phyloP scores from a whole-genome alignment of 1,140 invertebrate genomes.

The Nixonia krombeini region DNA sequence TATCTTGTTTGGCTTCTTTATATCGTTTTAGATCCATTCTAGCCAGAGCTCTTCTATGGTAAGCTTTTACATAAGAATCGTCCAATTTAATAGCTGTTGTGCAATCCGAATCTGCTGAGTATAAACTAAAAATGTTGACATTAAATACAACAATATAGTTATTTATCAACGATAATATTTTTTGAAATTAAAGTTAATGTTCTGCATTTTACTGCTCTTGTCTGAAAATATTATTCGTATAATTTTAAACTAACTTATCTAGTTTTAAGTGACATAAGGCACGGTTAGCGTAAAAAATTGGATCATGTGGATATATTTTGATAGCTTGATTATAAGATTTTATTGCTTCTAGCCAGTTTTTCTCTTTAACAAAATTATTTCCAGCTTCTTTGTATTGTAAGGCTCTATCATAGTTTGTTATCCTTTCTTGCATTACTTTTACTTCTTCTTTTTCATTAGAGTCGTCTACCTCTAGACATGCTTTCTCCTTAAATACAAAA shows the following conservation, averaged over 20 bases:
- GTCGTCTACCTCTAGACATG: conserved; percentile 79
- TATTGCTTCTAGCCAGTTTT: conserved; percentile 85
- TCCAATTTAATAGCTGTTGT: conserved; percentile 80
- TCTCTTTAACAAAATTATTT: conserved; percentile 84
- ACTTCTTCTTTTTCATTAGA: conserved; percentile 71
- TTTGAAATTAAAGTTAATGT: too few relatives aligned
- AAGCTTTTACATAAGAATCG: conserved; percentile 84
- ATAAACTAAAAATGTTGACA: conserved; percentile 74
- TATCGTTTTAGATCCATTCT: conserved; percentile 76
- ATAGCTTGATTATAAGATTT: conserved; percentile 86
- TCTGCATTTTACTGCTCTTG: too few relatives aligned
- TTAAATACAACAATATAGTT: conserved; percentile 9
- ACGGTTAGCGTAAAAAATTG: conserved; percentile 89
- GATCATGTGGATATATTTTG: conserved; percentile 81
- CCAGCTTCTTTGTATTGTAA: conserved; percentile 76
- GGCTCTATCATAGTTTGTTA: conserved; percentile 65
- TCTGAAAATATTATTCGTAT: neutral
- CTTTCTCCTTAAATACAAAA: conserved; percentile 74
- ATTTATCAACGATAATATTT: conserved; percentile 1
- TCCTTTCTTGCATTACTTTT: conserved; percentile 74
- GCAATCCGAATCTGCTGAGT: conserved; percentile 84
- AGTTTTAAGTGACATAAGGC: conserved; percentile 90
- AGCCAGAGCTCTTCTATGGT: conserved; percentile 81
- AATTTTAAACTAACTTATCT: conserved; percentile 77
- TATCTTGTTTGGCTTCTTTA: conserved; percentile 78